Conservation (phyloP, 2,797 vertebrate species). For the Sebastolobus altivelis region DNA sequence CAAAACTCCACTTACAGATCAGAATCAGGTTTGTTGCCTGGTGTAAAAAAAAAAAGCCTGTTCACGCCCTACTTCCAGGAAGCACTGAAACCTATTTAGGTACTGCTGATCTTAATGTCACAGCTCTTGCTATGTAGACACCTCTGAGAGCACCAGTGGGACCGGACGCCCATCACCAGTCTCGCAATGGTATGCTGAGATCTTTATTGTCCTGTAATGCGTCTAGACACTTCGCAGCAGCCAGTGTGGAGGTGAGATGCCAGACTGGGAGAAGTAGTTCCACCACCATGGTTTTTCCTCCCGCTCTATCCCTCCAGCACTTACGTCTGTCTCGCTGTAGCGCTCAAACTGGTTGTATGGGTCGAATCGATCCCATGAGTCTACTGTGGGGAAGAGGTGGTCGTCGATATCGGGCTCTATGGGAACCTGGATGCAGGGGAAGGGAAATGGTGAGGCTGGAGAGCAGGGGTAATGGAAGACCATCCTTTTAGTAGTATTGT, state of each 20-base stretch:
- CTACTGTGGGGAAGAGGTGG: slow-evolving; percentile 81
- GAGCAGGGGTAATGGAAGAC: not conserved
- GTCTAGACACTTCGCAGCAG: slow-evolving; percentile 89
- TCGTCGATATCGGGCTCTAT: slow-evolving; percentile 81
- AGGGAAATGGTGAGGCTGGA: not conserved
- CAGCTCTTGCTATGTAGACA: slow-evolving; percentile 18
- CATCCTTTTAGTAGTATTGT: not conserved
- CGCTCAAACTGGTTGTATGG: slow-evolving; percentile 88
- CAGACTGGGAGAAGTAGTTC: slow-evolving; percentile 93
- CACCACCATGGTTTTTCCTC: slow-evolving; percentile 98
- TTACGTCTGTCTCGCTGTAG: slow-evolving; percentile 59
- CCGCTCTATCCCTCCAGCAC: slow-evolving; percentile 69
- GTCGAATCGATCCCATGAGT: slow-evolving; percentile 82
- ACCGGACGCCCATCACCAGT: slow-evolving; percentile 45
- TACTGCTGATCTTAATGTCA: slow-evolving; percentile 31
- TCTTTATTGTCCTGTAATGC: slow-evolving; percentile 2
- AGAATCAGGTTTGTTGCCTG: slow-evolving; percentile 23
- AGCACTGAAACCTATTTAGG: slow-evolving; percentile 26
- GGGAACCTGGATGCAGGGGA: slow-evolving; percentile 65
- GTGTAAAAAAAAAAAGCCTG: not conserved
- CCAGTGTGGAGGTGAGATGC: slow-evolving; percentile 90
- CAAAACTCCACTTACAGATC: slow-evolving; percentile 13
- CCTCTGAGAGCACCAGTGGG: slow-evolving; percentile 22
- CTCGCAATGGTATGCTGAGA: slow-evolving; percentile 17
- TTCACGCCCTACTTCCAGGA: slow-evolving; percentile 49